Evolutionary conservation across 2,797 vertebrate species (phyloP), one percentile per base, ranked within the genome.

Genomic region (Spinus pinus): DNA sequence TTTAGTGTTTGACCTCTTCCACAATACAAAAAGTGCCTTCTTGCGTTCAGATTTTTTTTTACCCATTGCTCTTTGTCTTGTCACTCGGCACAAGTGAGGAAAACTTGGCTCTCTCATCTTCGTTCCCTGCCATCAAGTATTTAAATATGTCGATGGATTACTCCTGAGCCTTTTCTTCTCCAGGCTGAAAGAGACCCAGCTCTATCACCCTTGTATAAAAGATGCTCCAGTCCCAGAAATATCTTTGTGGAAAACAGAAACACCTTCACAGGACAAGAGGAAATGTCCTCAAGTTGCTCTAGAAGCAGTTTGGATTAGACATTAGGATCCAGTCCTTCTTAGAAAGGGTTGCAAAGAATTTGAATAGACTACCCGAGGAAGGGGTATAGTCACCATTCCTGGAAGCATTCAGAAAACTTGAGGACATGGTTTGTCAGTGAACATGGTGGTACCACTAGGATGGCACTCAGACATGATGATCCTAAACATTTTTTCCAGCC

Each of bases 391-490:
- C 47, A 67, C 17, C 22, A 50, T 47, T 39, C 33, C 15, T 67
- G 19, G 41, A 42, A 56, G 27, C 23, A 30, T 24, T 56, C 35
- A 50, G 21, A 61, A 62, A 72, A 10, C 42, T 27, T 67, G 13
- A 56, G 54, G 41, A 30, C 9, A 9, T 24, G 41, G 9, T n/a
- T 74, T 81, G 12, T 23, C 21, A 10, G 35, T 28, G 27, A 61
- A 21, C 35, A 12, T n/a, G 23, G 15, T 56, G 23, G 4, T 12
- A 35, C n/a, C 28, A 24, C 19, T 31, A 28, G 19, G 23, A 10
- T 61, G 41, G 31, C 0, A 0, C 22, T 35, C 23, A 69, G 62
- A 56, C 49, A 22, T 42, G 31, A 73, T 22, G 33, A n/a, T 44
- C 23, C 15, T 19, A 81, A 53, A 16, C 7, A 22, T 60, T 28